Base-by-base conservation (phyloP, 2,113 vertebrate genomes). In the Vidua chalybeata region DNA sequence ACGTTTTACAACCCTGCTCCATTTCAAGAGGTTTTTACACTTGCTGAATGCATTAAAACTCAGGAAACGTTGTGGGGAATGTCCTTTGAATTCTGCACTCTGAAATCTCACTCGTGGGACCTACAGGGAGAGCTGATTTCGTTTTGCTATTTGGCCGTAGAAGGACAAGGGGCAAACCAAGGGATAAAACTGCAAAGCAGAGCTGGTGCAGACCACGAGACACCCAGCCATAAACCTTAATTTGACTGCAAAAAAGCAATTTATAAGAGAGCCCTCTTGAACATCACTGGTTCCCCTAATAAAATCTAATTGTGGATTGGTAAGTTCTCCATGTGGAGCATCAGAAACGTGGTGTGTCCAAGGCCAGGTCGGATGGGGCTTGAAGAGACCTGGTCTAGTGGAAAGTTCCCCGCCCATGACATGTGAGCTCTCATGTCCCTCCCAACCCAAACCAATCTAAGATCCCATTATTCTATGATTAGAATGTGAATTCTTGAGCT, bases 11-110 rank as follows among this genome's bases (percentile, higher is more conserved):
- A 19, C 71, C 84, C 62, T 71, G 59, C 41, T 95, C 87, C 28
- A 18, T 85, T 90, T 96, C 45, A n/a, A 77, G 55, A 77, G 84
- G 55, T 74, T 95, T 95, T 83, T 80, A 51, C 89, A 90, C 74
- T 91, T 45, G 59, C 75, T 91, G 93, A 93, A 90, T 93, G 87
- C 82, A 93, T 93, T 83, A 66, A 94, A 91, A 52, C 2, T 5
- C 63, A 46, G 89, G 51, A 79, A 85, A 83, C 15, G 30, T 45
- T 80, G 27, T 58, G 81, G 84, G 67, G 78, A 30, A 83, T 76
- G 72, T 88, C 81, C 89, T 30, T 27, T 54, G 91, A 58, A 64
- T 96, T 56, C 69, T 54, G 15, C 58, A 52, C 49, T 4, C 54
- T 58, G 89, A 35, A 78, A 84, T 56, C 71, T 93, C 62, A 26